Conservation (phyloP, 2,888 invertebrate genomes). For the Cephus nigrinus region DNA sequence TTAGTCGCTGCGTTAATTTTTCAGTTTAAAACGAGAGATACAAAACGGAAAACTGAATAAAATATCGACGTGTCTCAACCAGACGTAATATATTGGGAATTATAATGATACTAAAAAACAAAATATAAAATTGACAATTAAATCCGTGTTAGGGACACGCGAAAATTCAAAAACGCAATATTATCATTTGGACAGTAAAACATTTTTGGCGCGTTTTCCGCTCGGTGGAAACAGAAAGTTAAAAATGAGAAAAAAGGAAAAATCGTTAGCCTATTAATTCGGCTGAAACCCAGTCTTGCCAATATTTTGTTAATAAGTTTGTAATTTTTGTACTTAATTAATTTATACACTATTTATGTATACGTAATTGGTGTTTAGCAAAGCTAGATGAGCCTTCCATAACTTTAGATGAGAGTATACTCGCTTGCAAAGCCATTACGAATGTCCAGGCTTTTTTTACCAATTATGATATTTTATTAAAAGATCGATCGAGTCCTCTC, state of each 20-base stretch:
- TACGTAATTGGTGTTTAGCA: slow-evolving; percentile 49
- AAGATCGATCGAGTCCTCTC: not conserved
- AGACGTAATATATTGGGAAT: not conserved
- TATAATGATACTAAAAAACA: not conserved
- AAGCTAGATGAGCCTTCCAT: slow-evolving; percentile 60
- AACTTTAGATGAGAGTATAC: slow-evolving; percentile 38
- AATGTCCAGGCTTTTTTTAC: not conserved
- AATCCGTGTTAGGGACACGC: not conserved
- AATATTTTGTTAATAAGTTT: slow-evolving; percentile 65
- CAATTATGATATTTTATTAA: not conserved
- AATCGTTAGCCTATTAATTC: slow-evolving; percentile 24
- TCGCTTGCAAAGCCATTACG: slow-evolving; percentile 43
- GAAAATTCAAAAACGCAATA: not conserved
- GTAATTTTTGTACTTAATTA: slow-evolving; percentile 66
- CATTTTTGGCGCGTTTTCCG: not conserved
- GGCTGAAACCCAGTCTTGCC: slow-evolving; percentile 60
- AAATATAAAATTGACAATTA: not conserved
- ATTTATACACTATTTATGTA: slow-evolving; percentile 64
- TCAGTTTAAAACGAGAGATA: not conserved
- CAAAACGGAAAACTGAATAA: too few relatives aligned
- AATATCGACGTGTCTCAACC: not conserved
- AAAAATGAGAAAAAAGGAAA: slow-evolving; percentile 5
- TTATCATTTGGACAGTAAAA: not conserved
- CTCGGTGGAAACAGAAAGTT: not conserved
- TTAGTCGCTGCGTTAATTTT: not conserved